Base-by-base conservation (phyloP, 2,797 vertebrate species). In the Rhabdomys pumilio region DNA sequence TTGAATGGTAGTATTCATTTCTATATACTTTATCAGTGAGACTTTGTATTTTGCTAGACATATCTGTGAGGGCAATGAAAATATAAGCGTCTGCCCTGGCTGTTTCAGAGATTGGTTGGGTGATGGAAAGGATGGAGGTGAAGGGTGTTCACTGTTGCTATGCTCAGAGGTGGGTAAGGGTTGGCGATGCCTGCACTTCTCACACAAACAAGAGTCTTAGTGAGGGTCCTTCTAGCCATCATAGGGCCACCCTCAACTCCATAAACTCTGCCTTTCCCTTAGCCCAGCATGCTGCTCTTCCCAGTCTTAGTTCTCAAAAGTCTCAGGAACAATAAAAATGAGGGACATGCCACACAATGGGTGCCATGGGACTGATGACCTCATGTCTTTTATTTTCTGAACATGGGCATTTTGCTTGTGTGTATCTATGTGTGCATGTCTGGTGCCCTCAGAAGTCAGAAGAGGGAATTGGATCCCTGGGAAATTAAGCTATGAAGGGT, bases 31-130 rank as follows among this genome's bases (percentile, higher is more conserved):
- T 61, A 65, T 85, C 20, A 69, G 55, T 20, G 47, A 83, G 81
- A 50, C 20, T 86, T 86, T 31, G 31, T 8, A 14, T 89, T 92
- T 89, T 91, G 82, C 79, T 17, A 76, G 73, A 81, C n/a, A 47
- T 22, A 34, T 20, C 1, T 26, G 6, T 0, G 1, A 80, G 31
- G 24, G 34, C 72, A 47, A 5, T 20, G 38, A 61, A 93, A 84
- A 89, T n/a, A 34, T 20, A 65, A 87, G 34, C 1, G 34, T 31
- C 17, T 31, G 8, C 6, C 24, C 8, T 11, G 14, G 65, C 12
- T 76, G n/a, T 9, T 69, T 69, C 15, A 19, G 63, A 93, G n/a
- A 12, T 57, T 8, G 7, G 19, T 0, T n/a, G 75, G 41, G 24
- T 61, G 9, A 44, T 19, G 41, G 87, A 29, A 76, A 83, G 44